Conservation (phyloP, 2,113 vertebrate species). For the Cromileptes altivelis region DNA sequence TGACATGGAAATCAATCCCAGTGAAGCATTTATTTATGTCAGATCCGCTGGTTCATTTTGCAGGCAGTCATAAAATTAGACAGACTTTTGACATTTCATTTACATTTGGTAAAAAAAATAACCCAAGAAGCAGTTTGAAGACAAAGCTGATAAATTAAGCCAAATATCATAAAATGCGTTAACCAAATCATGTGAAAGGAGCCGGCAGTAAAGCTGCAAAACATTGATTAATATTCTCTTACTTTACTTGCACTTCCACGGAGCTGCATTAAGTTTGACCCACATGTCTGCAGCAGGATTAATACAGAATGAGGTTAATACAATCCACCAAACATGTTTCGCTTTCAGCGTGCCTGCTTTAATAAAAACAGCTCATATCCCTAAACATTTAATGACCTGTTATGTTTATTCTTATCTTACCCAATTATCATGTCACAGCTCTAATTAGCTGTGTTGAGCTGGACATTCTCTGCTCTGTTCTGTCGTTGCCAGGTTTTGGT, state of each 20-base stretch:
- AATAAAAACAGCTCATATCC: slow-evolving; percentile 54
- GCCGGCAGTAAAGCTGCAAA: not conserved
- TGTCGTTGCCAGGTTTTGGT: not conserved
- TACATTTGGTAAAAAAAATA: not conserved
- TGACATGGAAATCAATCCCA: slow-evolving; percentile 45
- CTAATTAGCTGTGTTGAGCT: slow-evolving; percentile 56
- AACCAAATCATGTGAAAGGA: not conserved
- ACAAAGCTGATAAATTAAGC: not conserved
- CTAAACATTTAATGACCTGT: slow-evolving; percentile 66
- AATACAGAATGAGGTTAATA: slow-evolving; percentile 43
- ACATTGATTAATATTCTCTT: slow-evolving; percentile 56
- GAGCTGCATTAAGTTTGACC: slow-evolving; percentile 56
- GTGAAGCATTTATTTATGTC: slow-evolving; percentile 39
- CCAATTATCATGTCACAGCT: slow-evolving; percentile 65
- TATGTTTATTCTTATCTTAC: slow-evolving; percentile 61
- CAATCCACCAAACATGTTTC: slow-evolving; percentile 27
- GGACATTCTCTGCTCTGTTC: slow-evolving; percentile 25
- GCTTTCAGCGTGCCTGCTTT: slow-evolving; percentile 27
- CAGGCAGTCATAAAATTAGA: slow-evolving; percentile 25
- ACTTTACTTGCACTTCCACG: slow-evolving; percentile 39
- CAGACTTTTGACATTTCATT: slow-evolving; percentile 34
- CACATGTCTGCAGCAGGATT: slow-evolving; percentile 51
- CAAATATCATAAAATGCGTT: not conserved
- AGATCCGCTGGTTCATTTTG: slow-evolving; percentile 13
- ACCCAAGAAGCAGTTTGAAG: not conserved